Base-by-base conservation (phyloP, 2,888 invertebrate genomes). In the Anthoptus insignis region DNA sequence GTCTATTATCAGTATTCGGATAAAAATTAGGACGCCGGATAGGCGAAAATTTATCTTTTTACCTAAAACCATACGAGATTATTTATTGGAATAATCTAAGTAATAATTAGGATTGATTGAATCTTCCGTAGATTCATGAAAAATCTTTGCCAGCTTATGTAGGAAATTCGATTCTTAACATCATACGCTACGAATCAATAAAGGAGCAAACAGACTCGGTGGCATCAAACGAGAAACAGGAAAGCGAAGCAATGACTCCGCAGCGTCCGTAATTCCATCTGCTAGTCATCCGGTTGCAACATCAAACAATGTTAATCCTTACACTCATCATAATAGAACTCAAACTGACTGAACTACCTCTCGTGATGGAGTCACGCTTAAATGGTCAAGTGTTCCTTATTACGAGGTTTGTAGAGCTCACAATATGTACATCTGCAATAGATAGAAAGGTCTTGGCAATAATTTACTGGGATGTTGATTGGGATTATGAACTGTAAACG, bases 171-270 rank as follows among this genome's bases (percentile, higher is more conserved):
- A 39, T 39, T 39, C 39, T 39, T 39, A 39, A 16, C 39, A 39
- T 7, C 39, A 5, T 14, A 13, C 42, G n/a, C 14, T 8, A 39
- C 39, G 14, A 39, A 9, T 42, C 42, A 42, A 39, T 24, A 54
- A 37, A 34, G 29, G 45, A 66, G 54, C 61, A 72, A 72, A 73
- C 66, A 66, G 71, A 73, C 72, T 67, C 72, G 73, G 70, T 56
- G 76, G 73, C 81, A 78, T 80, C 79, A 79, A 77, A 72, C 70
- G 67, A 58, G 64, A 64, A 69, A 70, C 83, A 86, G 86, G 87
- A 87, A 87, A 85, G 81, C 82, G 79, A 78, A 75, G 73, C 77
- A 70, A 70, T 68, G 76, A 75, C 77, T 75, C 74, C 71, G 72
- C 75, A 66, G 74, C 84, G 86, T 88, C 84, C 88, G 87, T 74